A percentile compares a stretch with the other conserved stretches of the same genome.
phyloP scores from a whole-genome alignment of 2,888 invertebrate species.

The Fragum fragum region DNA sequence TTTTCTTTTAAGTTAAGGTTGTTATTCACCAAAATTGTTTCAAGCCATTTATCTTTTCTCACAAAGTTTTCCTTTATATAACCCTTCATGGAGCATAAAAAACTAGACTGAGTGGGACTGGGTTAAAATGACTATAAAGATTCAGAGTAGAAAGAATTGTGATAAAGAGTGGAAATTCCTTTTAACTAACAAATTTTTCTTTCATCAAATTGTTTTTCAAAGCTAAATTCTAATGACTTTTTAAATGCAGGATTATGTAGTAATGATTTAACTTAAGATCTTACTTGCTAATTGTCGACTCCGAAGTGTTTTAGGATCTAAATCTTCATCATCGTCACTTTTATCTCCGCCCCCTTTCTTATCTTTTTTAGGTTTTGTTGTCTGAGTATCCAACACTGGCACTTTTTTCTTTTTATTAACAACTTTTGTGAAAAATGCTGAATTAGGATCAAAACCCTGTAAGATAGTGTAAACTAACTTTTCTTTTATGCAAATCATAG shows the following conservation, averaged over 20 bases:
- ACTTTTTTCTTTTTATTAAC: constrained; percentile 85
- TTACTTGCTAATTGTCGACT: constrained; percentile 86
- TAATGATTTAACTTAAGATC: no score
- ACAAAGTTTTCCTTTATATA: no score
- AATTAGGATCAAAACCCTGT: constrained; percentile 84
- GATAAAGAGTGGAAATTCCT: not conserved
- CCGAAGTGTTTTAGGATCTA: constrained; percentile 84
- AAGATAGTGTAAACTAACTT: not conserved
- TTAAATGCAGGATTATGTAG: no score
- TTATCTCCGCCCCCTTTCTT: constrained; percentile 54
- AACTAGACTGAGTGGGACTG: no score
- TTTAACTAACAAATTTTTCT: not conserved
- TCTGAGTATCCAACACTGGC: constrained; percentile 61
- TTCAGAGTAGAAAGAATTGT: no score
- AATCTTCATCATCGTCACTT: constrained; percentile 82
- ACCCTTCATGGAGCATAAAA: no score
- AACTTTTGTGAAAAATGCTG: constrained; percentile 86
- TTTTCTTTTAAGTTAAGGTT: no score
- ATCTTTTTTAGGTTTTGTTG: constrained; percentile 37
- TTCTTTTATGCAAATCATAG: no score
- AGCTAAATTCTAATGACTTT: no score
- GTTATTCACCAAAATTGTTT: no score
- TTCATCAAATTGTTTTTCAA: not conserved
- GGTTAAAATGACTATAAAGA: no score
- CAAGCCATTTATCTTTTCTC: no score